These are phyloP conservation scores for human (Homo sapiens) DNA, from an alignment of 2,113 vertebrate genomes.

Conservation along the genomic window DNA sequence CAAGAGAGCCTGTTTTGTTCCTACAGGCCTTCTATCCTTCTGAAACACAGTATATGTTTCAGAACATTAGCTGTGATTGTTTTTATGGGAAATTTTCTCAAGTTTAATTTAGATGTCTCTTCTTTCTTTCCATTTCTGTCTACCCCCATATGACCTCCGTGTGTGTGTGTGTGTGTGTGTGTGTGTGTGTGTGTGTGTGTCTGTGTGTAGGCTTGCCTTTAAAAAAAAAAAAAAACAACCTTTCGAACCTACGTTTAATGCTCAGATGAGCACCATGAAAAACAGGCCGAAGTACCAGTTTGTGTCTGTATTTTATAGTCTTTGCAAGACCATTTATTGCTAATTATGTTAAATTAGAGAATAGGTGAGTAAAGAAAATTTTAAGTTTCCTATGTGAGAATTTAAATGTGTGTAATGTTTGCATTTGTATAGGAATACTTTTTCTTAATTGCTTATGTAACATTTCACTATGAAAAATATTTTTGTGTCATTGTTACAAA, in stretches of 20 bases:
- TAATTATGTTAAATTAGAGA: conserved; percentile 40
- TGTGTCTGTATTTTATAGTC: not conserved
- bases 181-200: no score
- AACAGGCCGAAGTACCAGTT: not conserved
- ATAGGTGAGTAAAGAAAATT: not conserved
- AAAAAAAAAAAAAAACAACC: not conserved
- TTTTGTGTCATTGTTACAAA: conserved; percentile 14
- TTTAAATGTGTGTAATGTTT: conserved; percentile 42
- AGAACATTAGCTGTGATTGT: not conserved
- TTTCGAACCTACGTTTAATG: not conserved
- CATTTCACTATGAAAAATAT: conserved; percentile 48
- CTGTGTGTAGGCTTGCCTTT: not conserved
- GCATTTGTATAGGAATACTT: not conserved
- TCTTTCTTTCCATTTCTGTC: conserved; percentile 23
- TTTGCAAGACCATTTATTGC: not conserved
- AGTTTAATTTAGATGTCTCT: not conserved
- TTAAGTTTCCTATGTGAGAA: not conserved
- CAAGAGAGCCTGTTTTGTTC: not conserved
- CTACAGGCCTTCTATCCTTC: not conserved
- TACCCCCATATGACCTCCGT: not conserved
- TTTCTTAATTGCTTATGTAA: conserved; percentile 38
- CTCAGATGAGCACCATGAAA: not conserved
- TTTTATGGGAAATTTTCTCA: conserved; percentile 22
- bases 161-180: not conserved
- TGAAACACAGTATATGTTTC: conserved; percentile 24